Base-by-base conservation (phyloP, 2,797 vertebrate genomes). In the Lacerta agilis region DNA sequence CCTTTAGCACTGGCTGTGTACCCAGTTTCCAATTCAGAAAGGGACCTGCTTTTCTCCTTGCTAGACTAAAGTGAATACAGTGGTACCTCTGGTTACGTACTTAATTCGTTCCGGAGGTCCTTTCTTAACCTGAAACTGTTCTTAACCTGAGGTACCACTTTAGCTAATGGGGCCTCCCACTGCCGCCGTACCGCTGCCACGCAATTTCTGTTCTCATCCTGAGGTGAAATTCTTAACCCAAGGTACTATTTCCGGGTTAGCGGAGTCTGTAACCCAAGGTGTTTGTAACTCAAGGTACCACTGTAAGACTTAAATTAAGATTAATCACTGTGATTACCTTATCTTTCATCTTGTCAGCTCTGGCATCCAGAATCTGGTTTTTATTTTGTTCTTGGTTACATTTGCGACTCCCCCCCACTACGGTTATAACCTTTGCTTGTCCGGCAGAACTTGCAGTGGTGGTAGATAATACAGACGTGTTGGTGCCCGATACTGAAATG, bases 331-430 rank as follows among this genome's bases (percentile, higher is more conserved):
- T 55, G 91, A 88, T 96, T 96, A 99, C 98, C 97, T 98, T 98
- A 82, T 98, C 97, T 95, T 98, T 98, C 88, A 97, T 96, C 95
- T 97, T 98, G 90, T 97, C 97, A 90, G 93, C 72, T 93, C 96
- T 96, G 86, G 95, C 94, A 81, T 98, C 97, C 90, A 97, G 92
- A 80, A 96, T 94, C 92, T 97, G 96, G 86, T 85, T 94, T 87
- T 94, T 95, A 91, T 94, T 96, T 92, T 96, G 97, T 82, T 97
- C 97, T 91, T 96, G 97, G 96, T 95, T 97, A 96, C 96, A 97
- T 85, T 97, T 98, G 83, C 93, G 96, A 90, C 96, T 97, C 75
- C 97, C 96, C 93, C 95, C 94, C 90, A 94, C 97, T 45, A 97
- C 95, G 89, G 97, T 96, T 86, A 96, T 91, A 93, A 89, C 93